Base-by-base conservation (phyloP, 2,113 vertebrate genomes). In the Nerophis lumbriciformis region DNA sequence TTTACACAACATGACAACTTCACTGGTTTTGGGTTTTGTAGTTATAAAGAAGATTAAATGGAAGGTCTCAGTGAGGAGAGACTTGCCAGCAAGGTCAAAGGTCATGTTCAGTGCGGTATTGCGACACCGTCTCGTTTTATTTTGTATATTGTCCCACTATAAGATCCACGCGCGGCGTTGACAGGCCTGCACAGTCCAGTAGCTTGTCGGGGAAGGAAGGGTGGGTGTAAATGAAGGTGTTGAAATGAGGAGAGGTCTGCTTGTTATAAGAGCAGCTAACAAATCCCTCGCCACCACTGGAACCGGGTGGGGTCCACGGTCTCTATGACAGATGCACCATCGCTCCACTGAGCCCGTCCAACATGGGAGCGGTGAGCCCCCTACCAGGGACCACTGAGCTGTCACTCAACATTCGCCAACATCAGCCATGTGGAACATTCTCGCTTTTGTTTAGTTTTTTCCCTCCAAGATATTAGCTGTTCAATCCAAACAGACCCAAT, bases 161-260 rank as follows among this genome's bases (percentile, higher is more conserved):
- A 9, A 13, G 7, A 15, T 42, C 53, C 36, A 38, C 15, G 5
- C 16, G 36, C 38, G 10, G n/a, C 44, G 55, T 45, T 57, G 55
- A 57, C 39, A 57, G 39, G 55, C 16, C 6, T 44, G 16, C 16
- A 44, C 39, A 57, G 38, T 44, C 39, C 14, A 44, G 39, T 57
- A 11, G 55, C 38, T 57, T 57, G 55, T 44, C 55, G 12, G 12
- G 55, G 16, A n/a, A 10, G n/a, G 1, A 6, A 5, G 13, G 13
- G 53, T n/a, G 55, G 55, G n/a, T 3, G 28, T 28, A 28, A 28
- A 28, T 28, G 21, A 44, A 45, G 38, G 55, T 57, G 55, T 44
- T 21, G 55, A 57, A 57, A 57, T 44, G 55, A 57, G 44, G 55
- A 57, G 38, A 44, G 39, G 35, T 19, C 55, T 21, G 55, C 55